These are phyloP conservation scores for Cyanoderma ruficeps DNA, from an alignment of 2,113 vertebrate species.

Conservation along the genomic window DNA sequence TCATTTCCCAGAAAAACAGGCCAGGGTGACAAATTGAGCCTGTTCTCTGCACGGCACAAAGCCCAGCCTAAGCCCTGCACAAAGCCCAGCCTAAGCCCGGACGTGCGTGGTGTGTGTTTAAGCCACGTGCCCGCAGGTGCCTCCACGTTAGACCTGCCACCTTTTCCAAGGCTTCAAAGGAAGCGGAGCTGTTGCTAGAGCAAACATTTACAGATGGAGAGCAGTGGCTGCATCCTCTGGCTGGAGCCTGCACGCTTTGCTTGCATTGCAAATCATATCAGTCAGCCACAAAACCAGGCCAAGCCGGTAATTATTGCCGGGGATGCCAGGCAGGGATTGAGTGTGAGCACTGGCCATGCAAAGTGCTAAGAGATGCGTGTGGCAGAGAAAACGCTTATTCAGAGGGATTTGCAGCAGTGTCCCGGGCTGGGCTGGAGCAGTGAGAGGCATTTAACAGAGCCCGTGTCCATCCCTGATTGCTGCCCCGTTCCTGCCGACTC, in stretches of 20 bases:
- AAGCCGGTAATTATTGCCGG: background rate
- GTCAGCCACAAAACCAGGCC: background rate
- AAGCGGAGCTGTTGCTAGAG: background rate
- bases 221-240: background rate
- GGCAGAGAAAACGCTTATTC: background rate
- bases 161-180: background rate
- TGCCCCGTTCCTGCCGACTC: slow-evolving; percentile 2
- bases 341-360: background rate
- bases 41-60: background rate
- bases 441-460: background rate
- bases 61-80: background rate
- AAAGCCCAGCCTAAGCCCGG: background rate
- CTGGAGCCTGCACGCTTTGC: background rate
- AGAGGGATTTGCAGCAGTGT: background rate
- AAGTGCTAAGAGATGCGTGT: background rate
- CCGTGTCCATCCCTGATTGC: background rate
- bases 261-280: background rate
- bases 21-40: background rate
- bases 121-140: background rate
- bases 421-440: background rate
- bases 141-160: background rate
- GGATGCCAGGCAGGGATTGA: background rate
- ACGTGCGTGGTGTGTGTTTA: rapidly evolving
- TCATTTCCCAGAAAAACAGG: background rate
- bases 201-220: background rate